Conservation (phyloP, 1,140 invertebrate species). For the Cheumatopsyche charites region DNA sequence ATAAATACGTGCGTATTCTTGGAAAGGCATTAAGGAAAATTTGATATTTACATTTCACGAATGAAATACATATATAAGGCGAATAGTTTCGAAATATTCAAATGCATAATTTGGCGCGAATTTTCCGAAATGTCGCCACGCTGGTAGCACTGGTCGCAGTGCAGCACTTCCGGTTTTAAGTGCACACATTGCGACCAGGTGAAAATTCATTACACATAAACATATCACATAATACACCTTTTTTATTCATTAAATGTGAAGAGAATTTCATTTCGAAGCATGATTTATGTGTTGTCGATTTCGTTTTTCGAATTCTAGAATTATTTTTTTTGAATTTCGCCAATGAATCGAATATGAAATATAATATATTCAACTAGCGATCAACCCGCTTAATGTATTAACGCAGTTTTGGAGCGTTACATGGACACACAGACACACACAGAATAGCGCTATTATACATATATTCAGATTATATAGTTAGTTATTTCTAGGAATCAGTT, state of each 20-base stretch:
- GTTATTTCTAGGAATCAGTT: too few relatives aligned
- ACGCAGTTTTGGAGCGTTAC: too few relatives aligned
- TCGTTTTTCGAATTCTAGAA: background rate
- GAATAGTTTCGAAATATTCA: background rate
- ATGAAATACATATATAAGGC: background rate
- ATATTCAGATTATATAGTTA: too few relatives aligned
- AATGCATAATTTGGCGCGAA: background rate
- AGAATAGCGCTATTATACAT: too few relatives aligned
- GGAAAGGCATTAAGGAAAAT: too few relatives aligned
- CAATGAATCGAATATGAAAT: background rate
- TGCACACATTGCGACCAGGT: background rate
- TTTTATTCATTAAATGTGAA: too few relatives aligned
- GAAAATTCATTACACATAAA: background rate
- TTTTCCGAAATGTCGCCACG: background rate
- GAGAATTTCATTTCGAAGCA: background rate
- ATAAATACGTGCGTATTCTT: too few relatives aligned
- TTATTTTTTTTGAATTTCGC: background rate
- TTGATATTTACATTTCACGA: too few relatives aligned
- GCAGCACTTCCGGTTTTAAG: constrained; percentile 10
- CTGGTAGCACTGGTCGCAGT: constrained; percentile 8
- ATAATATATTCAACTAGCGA: background rate
- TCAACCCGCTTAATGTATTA: background rate
- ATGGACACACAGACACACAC: too few relatives aligned
- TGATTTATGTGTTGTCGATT: constrained; percentile 5
- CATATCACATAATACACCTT: background rate